Evolutionary conservation across 2,113 vertebrate genomes (phyloP).

Genomic region (Ceuthmochares aereus): DNA sequence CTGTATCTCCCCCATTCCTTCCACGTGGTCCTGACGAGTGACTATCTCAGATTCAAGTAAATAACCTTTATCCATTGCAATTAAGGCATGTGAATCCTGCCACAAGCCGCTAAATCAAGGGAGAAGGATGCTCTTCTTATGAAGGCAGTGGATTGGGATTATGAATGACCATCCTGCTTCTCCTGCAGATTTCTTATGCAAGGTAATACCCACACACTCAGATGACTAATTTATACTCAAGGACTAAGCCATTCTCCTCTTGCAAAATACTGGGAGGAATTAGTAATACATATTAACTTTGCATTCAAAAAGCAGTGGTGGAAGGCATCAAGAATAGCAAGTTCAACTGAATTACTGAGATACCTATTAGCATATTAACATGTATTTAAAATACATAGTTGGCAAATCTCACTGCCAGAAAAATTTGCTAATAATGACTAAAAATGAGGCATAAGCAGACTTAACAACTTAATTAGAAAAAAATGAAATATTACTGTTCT

Average conservation of each 20-base stretch:
- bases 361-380: background rate
- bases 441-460: background rate
- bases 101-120: background rate
- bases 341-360: background rate
- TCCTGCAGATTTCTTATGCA: background rate
- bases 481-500: background rate
- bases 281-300: background rate
- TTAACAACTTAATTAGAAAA: background rate
- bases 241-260: background rate
- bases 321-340: background rate
- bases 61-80: background rate
- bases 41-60: background rate
- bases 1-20: background rate
- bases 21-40: background rate
- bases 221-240: background rate
- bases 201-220: background rate
- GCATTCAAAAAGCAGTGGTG: background rate
- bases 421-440: background rate
- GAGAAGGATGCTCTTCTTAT: background rate
- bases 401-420: background rate
- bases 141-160: background rate
- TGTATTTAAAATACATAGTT: background rate
- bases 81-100: background rate
- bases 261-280: background rate
- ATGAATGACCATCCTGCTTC: background rate